Evolutionary conservation across 2,113 vertebrate species (phyloP).

Genomic region (Sorex araneus): DNA sequence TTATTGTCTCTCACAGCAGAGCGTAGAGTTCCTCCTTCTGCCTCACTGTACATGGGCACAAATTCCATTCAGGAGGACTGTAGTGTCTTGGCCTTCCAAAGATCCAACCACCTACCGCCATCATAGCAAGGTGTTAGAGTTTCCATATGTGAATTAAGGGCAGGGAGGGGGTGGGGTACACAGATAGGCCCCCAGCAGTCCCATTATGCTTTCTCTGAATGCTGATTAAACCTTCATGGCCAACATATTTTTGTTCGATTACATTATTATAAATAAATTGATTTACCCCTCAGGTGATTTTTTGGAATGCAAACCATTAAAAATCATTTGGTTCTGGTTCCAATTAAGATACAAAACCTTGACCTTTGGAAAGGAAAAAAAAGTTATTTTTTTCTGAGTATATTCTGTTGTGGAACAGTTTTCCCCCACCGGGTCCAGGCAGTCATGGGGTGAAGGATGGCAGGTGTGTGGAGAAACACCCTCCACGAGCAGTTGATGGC

Average conservation of each 20-base stretch:
- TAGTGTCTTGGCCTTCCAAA: not conserved
- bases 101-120: not conserved
- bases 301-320: constrained; percentile 4
- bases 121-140: not conserved
- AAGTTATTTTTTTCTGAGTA: not conserved
- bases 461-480: too few relatives aligned
- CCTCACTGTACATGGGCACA: not conserved
- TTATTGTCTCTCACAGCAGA: not conserved
- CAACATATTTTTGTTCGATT: constrained; percentile 26
- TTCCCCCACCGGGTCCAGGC: too few relatives aligned
- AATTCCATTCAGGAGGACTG: not conserved
- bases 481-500: too few relatives aligned
- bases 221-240: not conserved
- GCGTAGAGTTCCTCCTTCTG: not conserved
- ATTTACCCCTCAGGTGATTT: constrained; percentile 41
- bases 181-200: not conserved
- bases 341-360: not conserved
- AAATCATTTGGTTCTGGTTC: not conserved
- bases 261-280: not conserved
- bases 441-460: too few relatives aligned
- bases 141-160: not conserved
- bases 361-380: too few relatives aligned
- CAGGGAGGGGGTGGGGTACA: too few relatives aligned
- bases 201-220: not conserved
- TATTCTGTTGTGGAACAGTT: too few relatives aligned